These are phyloP conservation scores for Pteronura brasiliensis DNA, from an alignment of 2,113 vertebrate genomes.

Conservation along the genomic window DNA sequence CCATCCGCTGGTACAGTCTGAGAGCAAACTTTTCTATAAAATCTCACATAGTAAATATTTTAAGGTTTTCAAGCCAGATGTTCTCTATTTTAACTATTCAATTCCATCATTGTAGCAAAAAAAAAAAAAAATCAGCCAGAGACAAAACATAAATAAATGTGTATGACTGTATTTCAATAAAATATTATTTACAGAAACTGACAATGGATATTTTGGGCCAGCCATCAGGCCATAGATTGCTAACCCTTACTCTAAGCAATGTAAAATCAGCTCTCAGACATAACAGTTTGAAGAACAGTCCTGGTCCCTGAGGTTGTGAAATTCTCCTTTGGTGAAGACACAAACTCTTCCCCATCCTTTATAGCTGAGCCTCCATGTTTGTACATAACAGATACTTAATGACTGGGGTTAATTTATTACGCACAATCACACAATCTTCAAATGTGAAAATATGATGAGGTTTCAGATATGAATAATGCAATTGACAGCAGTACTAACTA, in stretches of 20 bases:
- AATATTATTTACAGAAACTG: background rate
- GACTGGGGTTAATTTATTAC: background rate
- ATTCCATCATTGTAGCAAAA: background rate
- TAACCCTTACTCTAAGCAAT: background rate
- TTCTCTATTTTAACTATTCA: background rate
- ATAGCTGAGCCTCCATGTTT: background rate
- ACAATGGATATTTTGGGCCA: background rate
- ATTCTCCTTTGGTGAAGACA: background rate
- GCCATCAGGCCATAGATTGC: background rate
- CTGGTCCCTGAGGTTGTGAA: background rate
- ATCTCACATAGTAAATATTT: constrained; percentile 1
- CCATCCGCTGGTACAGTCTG: background rate
- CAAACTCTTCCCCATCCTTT: background rate
- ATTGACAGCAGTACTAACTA: background rate
- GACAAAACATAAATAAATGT: background rate
- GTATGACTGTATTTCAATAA: background rate
- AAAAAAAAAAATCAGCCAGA: background rate
- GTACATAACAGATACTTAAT: background rate
- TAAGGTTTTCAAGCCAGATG: background rate
- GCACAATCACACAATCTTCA: background rate
- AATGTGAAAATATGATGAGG: background rate
- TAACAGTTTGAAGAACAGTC: background rate
- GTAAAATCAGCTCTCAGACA: background rate
- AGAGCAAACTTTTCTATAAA: background rate
- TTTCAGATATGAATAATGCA: background rate